Evolutionary conservation across 2,113 vertebrate species (phyloP), one percentile per base, ranked within the genome.

Genomic region (Myrmecophaga tridactyla): DNA sequence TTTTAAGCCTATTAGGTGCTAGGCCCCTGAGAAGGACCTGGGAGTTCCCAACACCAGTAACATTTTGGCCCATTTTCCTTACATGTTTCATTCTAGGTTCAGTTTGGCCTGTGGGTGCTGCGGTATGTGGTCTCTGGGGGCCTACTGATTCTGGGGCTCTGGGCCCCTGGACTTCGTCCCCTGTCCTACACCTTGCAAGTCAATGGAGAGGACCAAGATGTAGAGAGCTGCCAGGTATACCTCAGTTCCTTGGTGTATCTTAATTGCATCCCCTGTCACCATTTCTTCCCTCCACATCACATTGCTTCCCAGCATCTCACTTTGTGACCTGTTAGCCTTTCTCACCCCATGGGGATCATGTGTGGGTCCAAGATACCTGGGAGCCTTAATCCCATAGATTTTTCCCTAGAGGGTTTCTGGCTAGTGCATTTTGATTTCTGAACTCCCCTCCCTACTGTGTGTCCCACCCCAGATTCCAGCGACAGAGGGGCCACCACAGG

Each of bases 141-240:
- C 62, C 99, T 99, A 43, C 99, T 99, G 96, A 70, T 98, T 92
- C 88, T 99, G 65, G 99, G 99, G 31, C 98, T 99, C 75, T 99
- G 98, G 97, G 99, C 99, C 53, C 99, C 99, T 0, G 99, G 99
- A 34, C 98, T 99, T 94, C 99, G 99, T 0, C 98, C 6, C 75
- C 99, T 98, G 94, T 99, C 99, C 8, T 99, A 99, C 94, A 98
- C 99, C 97, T 96, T 99, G 4, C 98, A 98, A 34, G 97, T 99
- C 86, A 99, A 99, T 0, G 99, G 99, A 89, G 99, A 99, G 1
- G 99, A 99, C 89, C 98, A 99, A 3, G 99, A 99, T 0, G 97
- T 99, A 48, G 99, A 99, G 96, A 97, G 98, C 70, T 98, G 94
- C 48, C 99, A 99, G 98, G 99, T 99, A 96, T 85, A 90, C 81